These are phyloP conservation scores for Ips typographus DNA, from an alignment of 1,140 invertebrate species.

Conservation along the genomic window DNA sequence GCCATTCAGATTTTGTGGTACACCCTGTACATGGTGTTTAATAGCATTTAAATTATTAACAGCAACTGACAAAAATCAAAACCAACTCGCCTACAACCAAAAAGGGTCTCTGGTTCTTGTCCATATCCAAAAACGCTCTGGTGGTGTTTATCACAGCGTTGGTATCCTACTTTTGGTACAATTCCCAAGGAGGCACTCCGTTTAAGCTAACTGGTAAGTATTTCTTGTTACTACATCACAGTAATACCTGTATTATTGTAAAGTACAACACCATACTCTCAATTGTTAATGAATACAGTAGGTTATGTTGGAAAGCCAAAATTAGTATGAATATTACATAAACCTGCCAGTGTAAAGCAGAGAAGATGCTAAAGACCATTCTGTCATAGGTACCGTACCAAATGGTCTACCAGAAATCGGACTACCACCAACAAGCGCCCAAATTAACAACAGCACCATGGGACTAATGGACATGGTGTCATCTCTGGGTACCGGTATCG, in stretches of 20 bases:
- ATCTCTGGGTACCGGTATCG: slow-evolving; percentile 68
- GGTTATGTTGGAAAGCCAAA: too few relatives aligned
- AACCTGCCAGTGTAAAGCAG: too few relatives aligned
- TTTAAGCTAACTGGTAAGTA: slow-evolving; percentile 58
- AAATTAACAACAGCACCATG: slow-evolving; percentile 61
- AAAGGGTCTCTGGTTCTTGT: slow-evolving; percentile 69
- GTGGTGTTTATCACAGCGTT: slow-evolving; percentile 71
- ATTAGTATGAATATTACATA: too few relatives aligned
- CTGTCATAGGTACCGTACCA: slow-evolving; percentile 30
- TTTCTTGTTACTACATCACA: not conserved
- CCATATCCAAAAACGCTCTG: slow-evolving; percentile 76
- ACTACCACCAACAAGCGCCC: slow-evolving; percentile 58
- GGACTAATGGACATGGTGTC: slow-evolving; percentile 65
- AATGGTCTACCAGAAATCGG: slow-evolving; percentile 33
- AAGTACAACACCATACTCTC: not conserved
- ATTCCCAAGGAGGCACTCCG: slow-evolving; percentile 52
- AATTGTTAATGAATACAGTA: not conserved
- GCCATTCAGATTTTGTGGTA: too few relatives aligned
- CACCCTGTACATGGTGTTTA: not conserved
- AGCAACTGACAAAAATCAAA: slow-evolving; percentile 69
- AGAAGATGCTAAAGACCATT: too few relatives aligned
- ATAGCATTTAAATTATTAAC: not conserved
- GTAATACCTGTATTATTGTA: not conserved
- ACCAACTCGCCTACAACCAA: slow-evolving; percentile 53
- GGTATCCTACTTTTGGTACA: slow-evolving; percentile 57